Base-by-base conservation (phyloP, 2,797 vertebrate species). In the Amblyopsis hoosieri region DNA sequence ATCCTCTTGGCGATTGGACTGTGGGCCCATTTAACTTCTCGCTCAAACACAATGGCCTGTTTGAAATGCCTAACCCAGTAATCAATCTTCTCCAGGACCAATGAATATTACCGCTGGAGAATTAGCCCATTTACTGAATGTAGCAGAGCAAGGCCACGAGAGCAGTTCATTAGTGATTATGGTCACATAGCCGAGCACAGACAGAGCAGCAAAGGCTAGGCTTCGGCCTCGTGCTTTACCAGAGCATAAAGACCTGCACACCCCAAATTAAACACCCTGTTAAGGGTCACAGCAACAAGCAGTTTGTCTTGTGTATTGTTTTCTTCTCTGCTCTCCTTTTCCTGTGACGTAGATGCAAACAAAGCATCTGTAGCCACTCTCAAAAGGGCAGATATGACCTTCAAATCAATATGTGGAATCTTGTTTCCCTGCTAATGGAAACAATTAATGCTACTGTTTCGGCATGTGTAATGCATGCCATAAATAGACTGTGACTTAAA, bases 81-180 rank as follows among this genome's bases (percentile, higher is more conserved):
- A 84, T 86, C 78, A 75, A 64, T 87, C 81, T 85, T 79, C 50
- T 77, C 70, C 59, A n/a, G 77, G 66, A 68, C 69, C 65, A 67
- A 64, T 82, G 83, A 62, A 80, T 78, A 73, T 62, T 64, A 57
- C 71, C 60, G 47, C 54, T 9, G 49, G 48, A 75, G 61, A 78
- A 74, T 51, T 69, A 72, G 64, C 75, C 77, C 71, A 65, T 66
- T 63, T 66, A 65, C 59, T 67, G 57, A 69, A 42, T 17, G 57
- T 61, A 76, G 2, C 6, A 79, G 71, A 67, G 45, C 58, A 61
- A 45, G 60, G 66, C 29, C 75, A 46, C 45, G 46, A 15, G n/a
- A 66, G 68, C 66, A 62, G 49, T 14, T 2, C 62, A 65, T 67
- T 62, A 62, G 72, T 42, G 59, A 80, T 82, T 75, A 61, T 54